These are phyloP conservation scores for Enteromius mattozi DNA, from an alignment of 2,797 vertebrate genomes.

Conservation along the genomic window DNA sequence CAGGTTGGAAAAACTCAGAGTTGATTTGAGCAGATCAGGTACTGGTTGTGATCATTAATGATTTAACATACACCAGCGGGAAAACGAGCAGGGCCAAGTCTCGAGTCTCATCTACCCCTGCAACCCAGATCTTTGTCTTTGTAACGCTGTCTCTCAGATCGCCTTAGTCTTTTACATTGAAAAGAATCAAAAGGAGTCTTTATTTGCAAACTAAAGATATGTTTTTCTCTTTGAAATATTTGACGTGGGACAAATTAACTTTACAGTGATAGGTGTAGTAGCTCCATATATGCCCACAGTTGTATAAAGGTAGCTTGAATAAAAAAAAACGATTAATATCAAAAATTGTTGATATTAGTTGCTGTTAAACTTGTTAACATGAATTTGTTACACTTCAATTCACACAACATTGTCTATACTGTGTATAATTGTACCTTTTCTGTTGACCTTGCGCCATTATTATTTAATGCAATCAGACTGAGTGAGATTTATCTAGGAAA, in stretches of 20 bases:
- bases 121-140: constrained; percentile 72
- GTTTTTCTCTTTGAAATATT: constrained; percentile 16
- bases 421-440: neutral
- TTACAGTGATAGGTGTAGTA: neutral
- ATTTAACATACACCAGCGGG: constrained; percentile 78
- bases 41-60: constrained; percentile 80
- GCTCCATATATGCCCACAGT: neutral
- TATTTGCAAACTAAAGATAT: constrained; percentile 14
- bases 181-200: neutral
- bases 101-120: constrained; percentile 62
- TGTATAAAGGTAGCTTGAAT: neutral
- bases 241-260: neutral
- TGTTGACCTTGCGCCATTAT: neutral
- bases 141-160: constrained; percentile 19
- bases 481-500: neutral
- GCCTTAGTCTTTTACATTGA: neutral
- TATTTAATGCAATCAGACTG: neutral
- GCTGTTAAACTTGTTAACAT: neutral
- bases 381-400: neutral
- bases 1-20: constrained; percentile 59
- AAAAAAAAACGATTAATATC: neutral
- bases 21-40: constrained; percentile 76
- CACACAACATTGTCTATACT: neutral
- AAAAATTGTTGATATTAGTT: neutral
- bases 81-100: constrained; percentile 64